A percentile compares a stretch with the other conserved stretches of the same genome.
phyloP scores from a whole-genome alignment of 2,888 invertebrate genomes.

The Rotaria socialis region DNA sequence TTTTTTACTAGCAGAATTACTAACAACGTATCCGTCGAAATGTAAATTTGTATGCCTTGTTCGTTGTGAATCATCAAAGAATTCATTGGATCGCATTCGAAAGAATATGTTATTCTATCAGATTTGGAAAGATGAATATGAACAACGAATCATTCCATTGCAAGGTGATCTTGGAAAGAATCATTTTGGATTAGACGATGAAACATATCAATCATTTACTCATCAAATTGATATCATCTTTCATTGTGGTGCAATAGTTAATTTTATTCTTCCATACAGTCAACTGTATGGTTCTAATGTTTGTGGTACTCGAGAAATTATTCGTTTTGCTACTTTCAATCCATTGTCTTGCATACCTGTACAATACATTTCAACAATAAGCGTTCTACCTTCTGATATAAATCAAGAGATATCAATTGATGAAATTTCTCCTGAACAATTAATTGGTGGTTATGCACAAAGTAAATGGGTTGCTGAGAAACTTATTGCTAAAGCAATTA shows the following conservation, averaged over 20 bases:
- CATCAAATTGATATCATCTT: neutral
- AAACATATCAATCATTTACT: neutral
- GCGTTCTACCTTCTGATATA: neutral
- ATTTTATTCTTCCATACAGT: neutral
- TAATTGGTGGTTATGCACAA: conserved; percentile 59
- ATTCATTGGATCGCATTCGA: neutral
- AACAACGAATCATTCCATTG: neutral
- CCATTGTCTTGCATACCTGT: neutral
- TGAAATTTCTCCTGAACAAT: neutral
- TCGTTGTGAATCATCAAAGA: neutral
- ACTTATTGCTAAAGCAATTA: conserved; percentile 54
- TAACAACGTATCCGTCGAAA: neutral
- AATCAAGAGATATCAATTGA: neutral
- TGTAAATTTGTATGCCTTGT: neutral
- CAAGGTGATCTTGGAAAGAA: neutral
- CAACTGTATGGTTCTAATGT: neutral
- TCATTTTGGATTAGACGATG: neutral
- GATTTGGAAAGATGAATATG: neutral
- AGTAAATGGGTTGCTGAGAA: conserved; percentile 61
- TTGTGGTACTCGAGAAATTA: neutral
- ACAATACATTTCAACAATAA: neutral
- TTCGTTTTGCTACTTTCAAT: neutral
- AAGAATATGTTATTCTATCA: neutral
- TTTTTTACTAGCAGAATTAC: neutral
- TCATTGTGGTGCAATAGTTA: conserved; percentile 13